Evolutionary conservation across 92 coral and sea anemone genomes (phyloP).

Genomic region (Montipora capitata): DNA sequence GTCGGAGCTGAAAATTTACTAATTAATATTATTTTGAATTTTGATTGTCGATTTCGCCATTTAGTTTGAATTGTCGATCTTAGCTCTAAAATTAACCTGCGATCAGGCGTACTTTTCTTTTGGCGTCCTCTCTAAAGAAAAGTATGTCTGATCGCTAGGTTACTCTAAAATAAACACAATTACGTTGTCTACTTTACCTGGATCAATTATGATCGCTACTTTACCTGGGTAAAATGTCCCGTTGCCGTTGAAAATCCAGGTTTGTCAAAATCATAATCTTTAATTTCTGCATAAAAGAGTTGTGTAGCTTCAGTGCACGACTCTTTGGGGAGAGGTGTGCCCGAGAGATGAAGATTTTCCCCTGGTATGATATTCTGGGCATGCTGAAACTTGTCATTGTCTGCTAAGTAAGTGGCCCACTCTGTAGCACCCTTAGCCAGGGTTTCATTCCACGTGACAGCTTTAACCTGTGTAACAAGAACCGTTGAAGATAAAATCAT

Average conservation of each 20-base stretch:
- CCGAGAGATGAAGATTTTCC: slow-evolving; percentile 80
- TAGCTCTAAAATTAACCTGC: too few species aligned
- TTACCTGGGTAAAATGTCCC: slow-evolving; percentile 96
- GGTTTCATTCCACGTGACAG: slow-evolving; percentile 68
- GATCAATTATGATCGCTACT: slow-evolving; percentile 43
- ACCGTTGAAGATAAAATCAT: not conserved
- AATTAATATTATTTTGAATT: too few species aligned
- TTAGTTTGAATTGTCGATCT: too few species aligned
- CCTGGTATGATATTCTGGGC: slow-evolving; percentile 50
- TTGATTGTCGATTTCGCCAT: too few species aligned
- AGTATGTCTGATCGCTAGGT: too few species aligned
- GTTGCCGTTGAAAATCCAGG: slow-evolving; percentile 76
- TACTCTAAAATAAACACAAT: too few species aligned
- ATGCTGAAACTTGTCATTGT: slow-evolving; percentile 53
- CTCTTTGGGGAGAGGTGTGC: slow-evolving; percentile 31
- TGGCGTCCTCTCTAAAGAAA: too few species aligned
- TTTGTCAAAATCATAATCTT: slow-evolving; percentile 72
- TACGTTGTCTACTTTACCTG: slow-evolving; percentile 71
- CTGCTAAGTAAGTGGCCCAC: slow-evolving; percentile 87
- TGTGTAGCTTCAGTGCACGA: slow-evolving; percentile 75
- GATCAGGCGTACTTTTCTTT: too few species aligned
- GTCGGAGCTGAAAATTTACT: too few species aligned
- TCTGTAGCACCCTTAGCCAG: slow-evolving; percentile 69
- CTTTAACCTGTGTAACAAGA: slow-evolving; percentile 8
- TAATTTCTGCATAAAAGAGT: slow-evolving; percentile 85